Conservation (phyloP, 2,797 vertebrate species). For the Lagocephalus sceleratus region DNA sequence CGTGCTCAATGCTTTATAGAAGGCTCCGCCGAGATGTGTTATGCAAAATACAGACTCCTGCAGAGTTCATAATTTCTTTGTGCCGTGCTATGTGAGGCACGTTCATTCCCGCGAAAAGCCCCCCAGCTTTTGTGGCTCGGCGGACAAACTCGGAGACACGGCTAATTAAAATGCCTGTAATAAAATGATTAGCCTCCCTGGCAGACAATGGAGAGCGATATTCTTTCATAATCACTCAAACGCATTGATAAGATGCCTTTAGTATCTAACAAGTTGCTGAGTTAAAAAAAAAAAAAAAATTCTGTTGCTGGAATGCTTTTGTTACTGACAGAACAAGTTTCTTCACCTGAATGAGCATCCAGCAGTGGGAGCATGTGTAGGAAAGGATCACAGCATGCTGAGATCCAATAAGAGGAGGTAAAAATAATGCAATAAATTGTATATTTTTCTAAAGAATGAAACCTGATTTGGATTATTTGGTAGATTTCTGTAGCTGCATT, state of each 20-base stretch:
- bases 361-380: constrained; percentile 7
- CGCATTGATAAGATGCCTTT: constrained; percentile 73
- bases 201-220: constrained; percentile 69
- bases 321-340: constrained; percentile 11
- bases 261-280: constrained; percentile 48
- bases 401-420: not conserved
- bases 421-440: too few species aligned
- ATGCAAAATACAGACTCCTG: constrained; percentile 12
- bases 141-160: constrained; percentile 68
- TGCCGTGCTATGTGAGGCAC: constrained; percentile 35
- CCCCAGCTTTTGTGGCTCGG: constrained; percentile 56
- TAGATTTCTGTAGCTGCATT: too few species aligned
- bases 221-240: constrained; percentile 67
- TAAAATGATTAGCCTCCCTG: constrained; percentile 79
- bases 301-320: too few species aligned
- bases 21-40: constrained; percentile 16
- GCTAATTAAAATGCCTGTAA: constrained; percentile 79
- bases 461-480: too few species aligned
- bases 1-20: constrained; percentile 14
- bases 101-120: constrained; percentile 49
- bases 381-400: constrained; percentile 4
- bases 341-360: constrained; percentile 9
- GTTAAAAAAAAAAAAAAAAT: too few species aligned
- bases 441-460: too few species aligned
- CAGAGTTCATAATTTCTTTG: constrained; percentile 37